Base-by-base conservation (phyloP, 2,113 vertebrate genomes). In the Vireo altiloquus region DNA sequence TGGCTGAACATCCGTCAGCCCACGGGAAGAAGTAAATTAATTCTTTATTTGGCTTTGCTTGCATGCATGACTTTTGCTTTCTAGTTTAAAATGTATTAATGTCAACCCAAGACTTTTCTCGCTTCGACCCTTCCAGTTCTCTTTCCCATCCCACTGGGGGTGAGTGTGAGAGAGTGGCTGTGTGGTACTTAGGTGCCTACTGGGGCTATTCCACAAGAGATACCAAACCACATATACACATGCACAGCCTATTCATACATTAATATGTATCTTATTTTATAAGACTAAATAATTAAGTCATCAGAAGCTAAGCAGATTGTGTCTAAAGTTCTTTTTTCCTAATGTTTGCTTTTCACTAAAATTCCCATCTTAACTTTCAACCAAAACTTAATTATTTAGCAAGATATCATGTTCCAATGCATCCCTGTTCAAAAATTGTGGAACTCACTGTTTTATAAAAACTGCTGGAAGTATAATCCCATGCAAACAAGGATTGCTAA, bases 101-200 rank as follows among this genome's bases (percentile, higher is more conserved):
- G 17, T 35, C 50, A 42, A 27, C 30, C 13, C n/a, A 56, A 63
- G 11, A 7, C 16, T 35, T 49, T 56, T 47, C 2, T 3, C 20
- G 56, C 13, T 63, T 24, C 11, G 39, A 13, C 19, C 8, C 5
- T 76, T 50, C 61, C 0, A 0, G 30, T 46, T 70, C 8, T 70
- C 30, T 63, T 31, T 21, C 49, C 5, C 5, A 3, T 42, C 6
- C 2, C 7, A 12, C n/a, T 17, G 24, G 18, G 8, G 1, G 4
- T 21, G 7, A 1, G 16, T 5, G 4, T 25, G 49, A 47, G 6
- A 21, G n/a, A 37, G 10, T 6, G 23, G 17, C 46, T 82, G 3
- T 42, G 37, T 31, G 20, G 15, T 18, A 20, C 9, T 37, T 57
- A n/a, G 14, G 16, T 72, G 7, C 10, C 9, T 7, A 5, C 47